Conservation (phyloP, 2,113 vertebrate genomes). For the Capricornis sumatraensis region DNA sequence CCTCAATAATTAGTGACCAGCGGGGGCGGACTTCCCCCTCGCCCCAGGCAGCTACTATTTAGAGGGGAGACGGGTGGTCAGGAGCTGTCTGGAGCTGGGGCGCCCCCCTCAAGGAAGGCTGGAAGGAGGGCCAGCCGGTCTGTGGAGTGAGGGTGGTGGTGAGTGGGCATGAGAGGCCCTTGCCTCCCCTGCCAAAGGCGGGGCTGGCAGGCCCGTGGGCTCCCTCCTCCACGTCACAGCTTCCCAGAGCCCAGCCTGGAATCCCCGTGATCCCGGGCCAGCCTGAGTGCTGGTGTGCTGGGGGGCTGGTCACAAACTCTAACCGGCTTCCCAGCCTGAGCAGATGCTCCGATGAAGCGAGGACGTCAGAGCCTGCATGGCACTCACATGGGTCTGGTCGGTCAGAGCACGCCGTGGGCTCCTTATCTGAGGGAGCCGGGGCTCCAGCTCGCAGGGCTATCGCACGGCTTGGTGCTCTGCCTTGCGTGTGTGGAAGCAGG, state of each 20-base stretch:
- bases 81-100: background rate
- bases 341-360: accelerated
- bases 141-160: background rate
- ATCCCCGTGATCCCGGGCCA: accelerated
- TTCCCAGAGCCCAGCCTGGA: background rate
- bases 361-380: accelerated
- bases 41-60: background rate
- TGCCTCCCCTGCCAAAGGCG: background rate
- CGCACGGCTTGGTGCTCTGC: background rate
- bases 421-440: accelerated
- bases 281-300: no score
- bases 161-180: accelerated
- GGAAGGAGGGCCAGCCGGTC: background rate
- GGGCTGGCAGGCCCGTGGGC: background rate
- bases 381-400: accelerated
- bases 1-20: background rate
- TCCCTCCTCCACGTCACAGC: background rate
- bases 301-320: background rate
- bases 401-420: accelerated
- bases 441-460: background rate
- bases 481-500: background rate
- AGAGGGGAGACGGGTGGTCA: background rate
- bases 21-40: accelerated
- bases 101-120: background rate
- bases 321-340: no score